Percentiles rank a stretch among this genome's conserved stretches.
These are phyloP conservation scores for Hormiphora californensis DNA, from an alignment of 37 sponge, comb jelly and placozoan genomes.

Conservation along the genomic window DNA sequence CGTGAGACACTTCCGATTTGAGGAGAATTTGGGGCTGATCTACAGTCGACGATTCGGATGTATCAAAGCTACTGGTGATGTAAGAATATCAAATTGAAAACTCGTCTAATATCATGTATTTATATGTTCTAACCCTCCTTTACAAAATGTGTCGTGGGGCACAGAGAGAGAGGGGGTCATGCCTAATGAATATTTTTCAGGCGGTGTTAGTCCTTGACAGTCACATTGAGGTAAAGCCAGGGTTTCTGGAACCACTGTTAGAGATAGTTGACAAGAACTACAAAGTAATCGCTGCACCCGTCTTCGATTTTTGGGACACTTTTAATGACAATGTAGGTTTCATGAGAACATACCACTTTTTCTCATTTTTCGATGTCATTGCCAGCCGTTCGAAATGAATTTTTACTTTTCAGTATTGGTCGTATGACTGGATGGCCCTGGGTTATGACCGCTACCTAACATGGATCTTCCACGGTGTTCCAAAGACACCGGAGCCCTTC, in stretches of 20 bases:
- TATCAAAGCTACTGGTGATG: not conserved
- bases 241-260: constrained; percentile 9
- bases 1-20: constrained; percentile 1
- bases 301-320: not conserved
- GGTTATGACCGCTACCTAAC: not conserved
- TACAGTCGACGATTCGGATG: constrained; percentile 10
- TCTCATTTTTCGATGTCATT: too few species aligned
- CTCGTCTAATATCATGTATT: not conserved
- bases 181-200: too few species aligned
- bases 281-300: not conserved
- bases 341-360: too few species aligned
- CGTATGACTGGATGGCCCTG: not conserved
- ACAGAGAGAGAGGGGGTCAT: too few species aligned
- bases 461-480: not conserved
- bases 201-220: constrained; percentile 7
- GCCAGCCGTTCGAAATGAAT: too few species aligned
- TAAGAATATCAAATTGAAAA: not conserved
- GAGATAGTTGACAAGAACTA: not conserved
- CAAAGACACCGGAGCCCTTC: not conserved
- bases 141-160: too few species aligned
- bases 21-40: not conserved
- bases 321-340: not conserved
- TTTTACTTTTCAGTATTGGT: too few species aligned
- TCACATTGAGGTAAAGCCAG: constrained; percentile 28
- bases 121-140: too few species aligned